A percentile compares a stretch with the other conserved stretches of the same genome.
phyloP scores from a whole-genome alignment of 2,113 vertebrate genomes.

The Desmodus rotundus region DNA sequence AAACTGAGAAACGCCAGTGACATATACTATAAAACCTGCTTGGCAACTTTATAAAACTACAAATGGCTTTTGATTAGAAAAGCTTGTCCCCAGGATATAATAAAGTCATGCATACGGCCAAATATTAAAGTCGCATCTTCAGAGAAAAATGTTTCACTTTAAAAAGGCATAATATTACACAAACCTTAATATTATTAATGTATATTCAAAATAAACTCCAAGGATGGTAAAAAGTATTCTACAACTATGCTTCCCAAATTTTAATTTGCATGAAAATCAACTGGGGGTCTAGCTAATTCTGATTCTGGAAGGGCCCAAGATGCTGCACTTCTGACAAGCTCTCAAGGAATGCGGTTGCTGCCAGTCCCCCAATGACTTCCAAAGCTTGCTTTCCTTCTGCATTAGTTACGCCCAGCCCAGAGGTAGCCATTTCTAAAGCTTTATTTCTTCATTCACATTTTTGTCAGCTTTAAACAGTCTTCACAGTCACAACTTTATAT shows the following conservation, averaged over 20 bases:
- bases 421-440: not conserved
- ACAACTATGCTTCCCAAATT: not conserved
- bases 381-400: not conserved
- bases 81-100: not conserved
- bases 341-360: not conserved
- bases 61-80: constrained; percentile 8
- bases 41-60: not conserved
- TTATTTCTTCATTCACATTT: not conserved
- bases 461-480: not conserved
- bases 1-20: not conserved
- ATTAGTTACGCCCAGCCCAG: not conserved
- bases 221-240: not conserved
- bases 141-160: not conserved
- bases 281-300: not conserved
- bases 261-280: not conserved
- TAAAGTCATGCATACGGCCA: not conserved
- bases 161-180: not conserved
- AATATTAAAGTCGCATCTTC: constrained; percentile 14
- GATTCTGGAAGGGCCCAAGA: not conserved
- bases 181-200: not conserved
- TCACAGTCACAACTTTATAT: not conserved
- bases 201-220: not conserved
- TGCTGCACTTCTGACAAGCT: not conserved
- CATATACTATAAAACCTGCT: not conserved
- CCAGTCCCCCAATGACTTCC: not conserved